These are phyloP conservation scores for Spialia ferax DNA, from an alignment of 2,888 invertebrate species.

Conservation along the genomic window DNA sequence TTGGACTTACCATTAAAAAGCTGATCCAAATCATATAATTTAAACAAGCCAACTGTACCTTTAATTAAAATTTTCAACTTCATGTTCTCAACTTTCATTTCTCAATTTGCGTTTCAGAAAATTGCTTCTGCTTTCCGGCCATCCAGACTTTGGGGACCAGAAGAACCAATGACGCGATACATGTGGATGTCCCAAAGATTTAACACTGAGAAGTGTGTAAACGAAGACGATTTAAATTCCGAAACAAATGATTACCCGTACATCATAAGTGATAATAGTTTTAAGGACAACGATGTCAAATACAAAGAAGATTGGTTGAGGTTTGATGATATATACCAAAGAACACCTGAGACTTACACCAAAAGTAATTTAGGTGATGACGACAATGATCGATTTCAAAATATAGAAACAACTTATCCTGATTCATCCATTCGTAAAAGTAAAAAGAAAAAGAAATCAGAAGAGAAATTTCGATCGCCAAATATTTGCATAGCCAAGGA, in stretches of 20 bases:
- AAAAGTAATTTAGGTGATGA: conserved; percentile 57
- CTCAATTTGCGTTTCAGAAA: conserved; percentile 63
- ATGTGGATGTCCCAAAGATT: conserved; percentile 81
- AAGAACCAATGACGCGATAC: conserved; percentile 78
- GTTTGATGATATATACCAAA: conserved; percentile 61
- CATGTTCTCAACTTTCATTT: too few species aligned
- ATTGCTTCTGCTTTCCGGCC: conserved; percentile 75
- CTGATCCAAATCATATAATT: too few species aligned
- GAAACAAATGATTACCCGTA: conserved; percentile 68
- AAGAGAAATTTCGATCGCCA: conserved; percentile 73
- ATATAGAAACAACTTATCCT: conserved; percentile 57
- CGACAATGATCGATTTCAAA: conserved; percentile 52
- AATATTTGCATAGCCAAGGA: conserved; percentile 77
- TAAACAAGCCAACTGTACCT: too few species aligned
- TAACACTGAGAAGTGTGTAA: conserved; percentile 64
- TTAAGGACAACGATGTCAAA: conserved; percentile 60
- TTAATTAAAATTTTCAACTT: too few species aligned
- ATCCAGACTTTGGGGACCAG: conserved; percentile 79
- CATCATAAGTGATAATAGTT: conserved; percentile 58
- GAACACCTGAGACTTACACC: conserved; percentile 58
- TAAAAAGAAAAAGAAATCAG: conserved; percentile 60
- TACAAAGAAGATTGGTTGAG: conserved; percentile 63
- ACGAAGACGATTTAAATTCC: conserved; percentile 62
- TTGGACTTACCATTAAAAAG: too few species aligned
- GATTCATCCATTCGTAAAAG: conserved; percentile 63